A percentile compares a stretch with the other conserved stretches of the same genome.
phyloP scores from a whole-genome alignment of 2,797 vertebrate species.

The Zenarchopterus dispar region DNA sequence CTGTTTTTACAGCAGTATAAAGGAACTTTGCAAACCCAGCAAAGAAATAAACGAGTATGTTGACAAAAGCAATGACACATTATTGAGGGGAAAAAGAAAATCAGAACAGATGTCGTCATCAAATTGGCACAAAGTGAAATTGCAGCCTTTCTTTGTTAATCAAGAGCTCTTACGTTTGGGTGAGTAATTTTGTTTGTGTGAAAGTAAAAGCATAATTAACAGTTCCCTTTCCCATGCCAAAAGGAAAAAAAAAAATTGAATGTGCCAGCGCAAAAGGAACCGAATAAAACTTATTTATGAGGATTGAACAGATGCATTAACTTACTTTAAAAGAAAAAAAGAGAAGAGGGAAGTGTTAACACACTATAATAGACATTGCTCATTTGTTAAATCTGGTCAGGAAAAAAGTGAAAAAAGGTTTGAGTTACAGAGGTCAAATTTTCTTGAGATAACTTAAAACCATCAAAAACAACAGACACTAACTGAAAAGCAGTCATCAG shows the following conservation, averaged over 20 bases:
- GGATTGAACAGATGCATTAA: slow-evolving; percentile 58
- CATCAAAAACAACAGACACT: background rate
- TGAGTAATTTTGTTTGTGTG: slow-evolving; percentile 79
- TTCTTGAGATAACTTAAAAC: background rate
- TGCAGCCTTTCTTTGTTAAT: slow-evolving; percentile 68
- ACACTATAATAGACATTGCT: slow-evolving; percentile 43
- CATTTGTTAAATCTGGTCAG: slow-evolving; percentile 23
- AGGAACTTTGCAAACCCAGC: slow-evolving; percentile 48
- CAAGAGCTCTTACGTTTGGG: slow-evolving; percentile 77
- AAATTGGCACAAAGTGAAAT: slow-evolving; percentile 70
- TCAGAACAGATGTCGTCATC: slow-evolving; percentile 68
- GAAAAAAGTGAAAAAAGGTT: background rate
- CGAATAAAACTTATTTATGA: slow-evolving; percentile 59
- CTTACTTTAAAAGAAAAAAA: slow-evolving; percentile 1
- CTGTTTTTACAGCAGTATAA: slow-evolving; percentile 48
- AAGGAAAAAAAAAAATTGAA: slow-evolving; percentile 49
- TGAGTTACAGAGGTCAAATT: background rate
- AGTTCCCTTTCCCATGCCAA: slow-evolving; percentile 70
- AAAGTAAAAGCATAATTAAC: slow-evolving; percentile 81
- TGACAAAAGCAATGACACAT: slow-evolving; percentile 50
- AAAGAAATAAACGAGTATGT: slow-evolving; percentile 40
- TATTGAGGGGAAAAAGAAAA: slow-evolving; percentile 37
- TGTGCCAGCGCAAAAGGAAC: slow-evolving; percentile 63
- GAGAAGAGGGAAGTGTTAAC: slow-evolving; percentile 45
- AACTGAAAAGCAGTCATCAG: no score